A percentile compares a stretch with the other conserved stretches of the same genome.
These are phyloP conservation scores for Trypoxylon attenuatum DNA, from an alignment of 2,888 invertebrate genomes.

Conservation along the genomic window DNA sequence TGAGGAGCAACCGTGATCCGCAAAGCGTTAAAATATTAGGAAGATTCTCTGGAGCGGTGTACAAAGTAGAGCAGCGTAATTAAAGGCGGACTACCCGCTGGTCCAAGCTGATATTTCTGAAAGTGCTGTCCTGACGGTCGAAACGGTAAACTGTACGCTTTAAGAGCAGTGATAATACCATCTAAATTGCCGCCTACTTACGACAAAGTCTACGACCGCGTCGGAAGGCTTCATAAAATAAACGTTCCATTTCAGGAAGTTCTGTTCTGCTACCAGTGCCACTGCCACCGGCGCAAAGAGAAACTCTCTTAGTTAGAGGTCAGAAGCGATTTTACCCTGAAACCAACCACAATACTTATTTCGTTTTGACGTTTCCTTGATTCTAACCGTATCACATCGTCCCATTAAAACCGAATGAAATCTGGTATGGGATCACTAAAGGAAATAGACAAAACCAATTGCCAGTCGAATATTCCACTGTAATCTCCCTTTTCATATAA, in stretches of 20 bases:
- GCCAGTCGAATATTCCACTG: no score
- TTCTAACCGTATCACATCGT: background rate
- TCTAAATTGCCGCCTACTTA: slow-evolving; percentile 20
- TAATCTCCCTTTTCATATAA: no score
- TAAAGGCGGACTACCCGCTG: background rate
- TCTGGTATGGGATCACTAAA: no score
- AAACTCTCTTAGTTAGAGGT: background rate
- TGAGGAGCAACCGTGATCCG: background rate
- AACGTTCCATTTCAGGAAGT: slow-evolving; percentile 10
- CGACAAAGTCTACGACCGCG: slow-evolving; percentile 4
- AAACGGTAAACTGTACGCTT: slow-evolving; percentile 13
- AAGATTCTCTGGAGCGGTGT: no score
- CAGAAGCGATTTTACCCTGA: background rate
- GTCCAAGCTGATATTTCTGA: background rate
- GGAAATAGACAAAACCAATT: no score
- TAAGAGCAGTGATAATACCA: slow-evolving; percentile 19
- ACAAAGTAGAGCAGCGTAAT: background rate
- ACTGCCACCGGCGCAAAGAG: no score
- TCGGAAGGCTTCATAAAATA: slow-evolving; percentile 17
- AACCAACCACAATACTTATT: background rate
- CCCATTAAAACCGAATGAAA: no score
- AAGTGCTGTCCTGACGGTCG: background rate
- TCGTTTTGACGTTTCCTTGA: background rate
- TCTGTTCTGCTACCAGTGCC: background rate
- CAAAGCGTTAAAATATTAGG: background rate